These are phyloP conservation scores for Orthosia gothica DNA, from an alignment of 2,888 invertebrate genomes.

Conservation along the genomic window DNA sequence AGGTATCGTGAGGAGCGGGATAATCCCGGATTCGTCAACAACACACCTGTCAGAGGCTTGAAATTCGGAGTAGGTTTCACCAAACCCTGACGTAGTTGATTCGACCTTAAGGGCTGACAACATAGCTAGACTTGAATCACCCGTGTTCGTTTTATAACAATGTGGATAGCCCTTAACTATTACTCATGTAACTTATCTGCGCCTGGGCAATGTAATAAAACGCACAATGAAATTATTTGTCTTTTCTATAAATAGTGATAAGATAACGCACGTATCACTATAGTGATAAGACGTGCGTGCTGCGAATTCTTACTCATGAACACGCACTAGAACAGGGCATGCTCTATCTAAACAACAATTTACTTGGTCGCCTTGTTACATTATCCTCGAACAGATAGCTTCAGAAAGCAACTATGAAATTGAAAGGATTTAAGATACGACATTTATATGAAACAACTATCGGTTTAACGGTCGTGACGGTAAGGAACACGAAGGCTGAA, in stretches of 20 bases:
- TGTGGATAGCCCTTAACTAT: constrained; percentile 25
- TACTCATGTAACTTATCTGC: constrained; percentile 48
- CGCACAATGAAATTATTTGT: constrained; percentile 69
- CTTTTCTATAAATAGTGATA: constrained; percentile 72
- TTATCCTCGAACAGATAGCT: constrained; percentile 27
- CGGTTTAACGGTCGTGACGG: constrained; percentile 68
- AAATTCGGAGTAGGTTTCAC: not conserved
- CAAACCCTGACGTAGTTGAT: not conserved
- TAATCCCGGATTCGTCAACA: not conserved
- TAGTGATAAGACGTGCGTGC: constrained; percentile 73
- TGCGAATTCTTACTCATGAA: constrained; percentile 70
- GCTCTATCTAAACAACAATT: constrained; percentile 53
- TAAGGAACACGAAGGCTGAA: constrained; percentile 74
- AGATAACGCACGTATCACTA: constrained; percentile 70
- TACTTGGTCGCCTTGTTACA: constrained; percentile 48
- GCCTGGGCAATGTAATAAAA: constrained; percentile 65
- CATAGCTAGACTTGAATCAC: not conserved
- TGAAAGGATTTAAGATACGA: constrained; percentile 45
- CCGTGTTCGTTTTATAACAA: not conserved
- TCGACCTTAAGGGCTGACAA: not conserved
- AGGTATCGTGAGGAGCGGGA: not conserved
- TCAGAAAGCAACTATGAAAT: constrained; percentile 15
- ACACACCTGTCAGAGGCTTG: not conserved
- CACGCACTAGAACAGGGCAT: constrained; percentile 52
- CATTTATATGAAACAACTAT: constrained; percentile 43